These are phyloP conservation scores for Noctilio leporinus DNA, from an alignment of 2,113 vertebrate genomes.

Conservation along the genomic window DNA sequence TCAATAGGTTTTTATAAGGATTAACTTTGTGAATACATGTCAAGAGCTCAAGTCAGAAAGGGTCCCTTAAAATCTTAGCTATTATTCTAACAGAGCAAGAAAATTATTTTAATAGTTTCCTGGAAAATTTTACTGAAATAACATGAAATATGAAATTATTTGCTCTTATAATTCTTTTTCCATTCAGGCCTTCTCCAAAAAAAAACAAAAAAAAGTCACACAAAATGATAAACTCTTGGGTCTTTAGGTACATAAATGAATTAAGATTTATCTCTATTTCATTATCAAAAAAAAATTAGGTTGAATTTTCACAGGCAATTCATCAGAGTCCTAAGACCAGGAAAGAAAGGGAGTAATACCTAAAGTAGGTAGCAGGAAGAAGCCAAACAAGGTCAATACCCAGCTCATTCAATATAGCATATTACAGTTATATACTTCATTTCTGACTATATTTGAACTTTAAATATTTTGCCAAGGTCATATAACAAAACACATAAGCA, in stretches of 20 bases:
- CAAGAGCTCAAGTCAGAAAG: constrained; percentile 4
- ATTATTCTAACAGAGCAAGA: not conserved
- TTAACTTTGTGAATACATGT: not conserved
- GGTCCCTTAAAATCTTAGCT: not conserved
- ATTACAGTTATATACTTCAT: not conserved
- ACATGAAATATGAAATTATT: not conserved
- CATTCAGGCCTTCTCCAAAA: not conserved
- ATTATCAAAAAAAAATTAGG: not conserved
- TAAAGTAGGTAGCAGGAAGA: not conserved
- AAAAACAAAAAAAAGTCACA: constrained; percentile 38
- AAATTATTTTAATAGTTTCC: not conserved
- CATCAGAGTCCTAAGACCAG: not conserved
- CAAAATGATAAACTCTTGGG: not conserved
- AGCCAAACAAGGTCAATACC: not conserved
- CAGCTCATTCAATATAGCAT: not conserved
- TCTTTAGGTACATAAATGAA: not conserved
- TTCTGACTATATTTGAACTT: not conserved
- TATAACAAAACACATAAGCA: not conserved
- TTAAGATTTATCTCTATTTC: not conserved
- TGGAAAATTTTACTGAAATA: constrained; percentile 3
- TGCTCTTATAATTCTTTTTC: constrained; percentile 4
- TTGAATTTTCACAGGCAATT: not conserved
- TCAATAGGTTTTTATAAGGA: not conserved
- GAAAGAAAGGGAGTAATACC: not conserved
- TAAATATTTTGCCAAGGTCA: not conserved